A percentile compares a stretch with the other conserved stretches of the same genome.
Evolutionary conservation across 2,113 vertebrate species (phyloP).

Genomic region (Cyprinus carpio): DNA sequence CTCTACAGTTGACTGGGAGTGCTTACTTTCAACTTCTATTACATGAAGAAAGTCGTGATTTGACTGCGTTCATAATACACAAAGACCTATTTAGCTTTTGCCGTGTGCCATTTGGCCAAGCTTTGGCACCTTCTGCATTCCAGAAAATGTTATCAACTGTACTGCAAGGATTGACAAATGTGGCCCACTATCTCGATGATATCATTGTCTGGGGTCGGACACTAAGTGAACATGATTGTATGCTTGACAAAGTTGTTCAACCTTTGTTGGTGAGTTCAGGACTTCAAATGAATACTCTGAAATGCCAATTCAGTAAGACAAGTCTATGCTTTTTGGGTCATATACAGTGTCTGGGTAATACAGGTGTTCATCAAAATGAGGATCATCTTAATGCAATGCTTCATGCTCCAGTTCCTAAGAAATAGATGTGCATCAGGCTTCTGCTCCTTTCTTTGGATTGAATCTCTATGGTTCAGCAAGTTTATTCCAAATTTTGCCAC

Average conservation of each 20-base stretch:
- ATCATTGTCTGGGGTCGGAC: neutral
- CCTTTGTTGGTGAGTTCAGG: neutral
- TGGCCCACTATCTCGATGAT: neutral
- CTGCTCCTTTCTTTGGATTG: neutral
- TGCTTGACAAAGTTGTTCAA: too few species aligned
- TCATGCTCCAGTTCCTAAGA: neutral
- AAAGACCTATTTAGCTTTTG: neutral
- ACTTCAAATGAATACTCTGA: neutral
- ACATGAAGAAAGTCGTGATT: neutral
- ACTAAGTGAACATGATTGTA: neutral
- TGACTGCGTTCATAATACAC: neutral
- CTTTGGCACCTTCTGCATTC: neutral
- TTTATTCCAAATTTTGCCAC: neutral
- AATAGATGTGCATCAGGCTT: neutral
- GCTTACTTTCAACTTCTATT: too few species aligned
- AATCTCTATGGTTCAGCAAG: neutral
- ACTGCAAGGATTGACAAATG: neutral
- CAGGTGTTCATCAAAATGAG: neutral
- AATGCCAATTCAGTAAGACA: neutral
- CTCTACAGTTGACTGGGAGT: neutral
- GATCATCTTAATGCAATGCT: neutral
- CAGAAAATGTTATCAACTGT: neutral
- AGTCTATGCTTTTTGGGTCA: too few species aligned
- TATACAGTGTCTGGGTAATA: too few species aligned
- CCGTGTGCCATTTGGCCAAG: neutral